Conservation (phyloP, 2,797 vertebrate species). For the Brachymystax lenok region DNA sequence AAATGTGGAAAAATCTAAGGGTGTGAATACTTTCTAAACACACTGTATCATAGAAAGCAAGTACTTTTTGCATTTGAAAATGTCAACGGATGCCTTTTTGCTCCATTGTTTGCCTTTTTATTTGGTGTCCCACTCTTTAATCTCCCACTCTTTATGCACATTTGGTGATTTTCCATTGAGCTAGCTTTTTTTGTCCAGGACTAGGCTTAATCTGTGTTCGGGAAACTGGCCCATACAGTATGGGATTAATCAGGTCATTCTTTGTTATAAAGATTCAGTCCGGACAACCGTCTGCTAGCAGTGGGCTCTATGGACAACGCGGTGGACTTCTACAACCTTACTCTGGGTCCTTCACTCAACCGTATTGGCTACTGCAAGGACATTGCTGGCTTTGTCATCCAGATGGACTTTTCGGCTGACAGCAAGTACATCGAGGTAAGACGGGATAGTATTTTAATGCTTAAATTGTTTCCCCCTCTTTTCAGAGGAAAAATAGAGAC, state of each 20-base stretch:
- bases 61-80: too few species aligned
- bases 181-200: too few species aligned
- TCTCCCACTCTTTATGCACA: too few species aligned
- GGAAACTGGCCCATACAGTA: background rate
- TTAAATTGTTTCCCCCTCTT: background rate
- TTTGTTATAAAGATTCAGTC: slow-evolving; percentile 84
- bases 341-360: slow-evolving; percentile 89
- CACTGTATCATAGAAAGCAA: too few species aligned
- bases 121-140: too few species aligned
- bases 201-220: too few species aligned
- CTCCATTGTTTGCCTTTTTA: too few species aligned
- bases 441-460: background rate
- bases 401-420: slow-evolving; percentile 95
- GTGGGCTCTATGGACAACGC: slow-evolving; percentile 90
- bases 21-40: too few species aligned
- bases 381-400: slow-evolving; percentile 89
- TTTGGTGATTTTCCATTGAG: too few species aligned
- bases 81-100: too few species aligned
- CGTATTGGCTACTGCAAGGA: slow-evolving; percentile 95
- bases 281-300: slow-evolving; percentile 89
- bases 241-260: background rate
- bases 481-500: too few species aligned
- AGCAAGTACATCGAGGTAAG: slow-evolving; percentile 89
- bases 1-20: too few species aligned
- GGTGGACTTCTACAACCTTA: slow-evolving; percentile 95